Evolutionary conservation across 2,888 invertebrate genomes (phyloP), one percentile per base, ranked within the genome.

Genomic region (Drosophila rubida): DNA sequence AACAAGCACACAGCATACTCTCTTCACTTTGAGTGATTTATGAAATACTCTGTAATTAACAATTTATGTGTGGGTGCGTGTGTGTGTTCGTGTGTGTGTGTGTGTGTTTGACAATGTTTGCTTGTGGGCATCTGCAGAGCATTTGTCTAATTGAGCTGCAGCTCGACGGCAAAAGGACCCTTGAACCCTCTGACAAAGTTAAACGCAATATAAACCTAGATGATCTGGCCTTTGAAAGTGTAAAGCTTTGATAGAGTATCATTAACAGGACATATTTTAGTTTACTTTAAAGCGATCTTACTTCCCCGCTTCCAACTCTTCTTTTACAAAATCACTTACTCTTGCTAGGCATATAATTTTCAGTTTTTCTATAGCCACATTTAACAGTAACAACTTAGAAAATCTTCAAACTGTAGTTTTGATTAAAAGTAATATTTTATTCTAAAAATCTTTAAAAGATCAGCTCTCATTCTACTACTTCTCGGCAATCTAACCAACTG

Each of bases 11-110:
- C 51, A 39, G 35, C 14, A 44, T 23, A 58, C 19, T 61, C 19
- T 61, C 55, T 63, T 73, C 65, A 61, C 66, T 88, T 65, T 69
- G 81, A 69, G 66, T 78, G 76, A 87, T 84, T 81, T 87, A 88
- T 72, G 85, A 78, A 81, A 84, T 81, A 69, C 74, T 81, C 64
- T 69, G 82, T 88, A 84, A 84, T 84, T 84, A 84, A 84, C 85
- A 78, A 87, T 84, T 88, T 78, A 87, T 84, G 72, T 78, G 35
- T 62, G 55, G 13, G 32, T 58, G 22, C 25, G 19, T 50, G 25
- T 75, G 69, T 73, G 23, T 11, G 23, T 7, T 0, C 19, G 11
- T 11, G 11, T 23, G 14, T 0, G 1, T 42, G 30, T 35, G 42
- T 32, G 22, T 41, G 41, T n/a, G 13, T 14, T n/a, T 19, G 19